Evolutionary conservation across 2,888 invertebrate species (phyloP).

Genomic region (Rhogogaster chlorosoma): DNA sequence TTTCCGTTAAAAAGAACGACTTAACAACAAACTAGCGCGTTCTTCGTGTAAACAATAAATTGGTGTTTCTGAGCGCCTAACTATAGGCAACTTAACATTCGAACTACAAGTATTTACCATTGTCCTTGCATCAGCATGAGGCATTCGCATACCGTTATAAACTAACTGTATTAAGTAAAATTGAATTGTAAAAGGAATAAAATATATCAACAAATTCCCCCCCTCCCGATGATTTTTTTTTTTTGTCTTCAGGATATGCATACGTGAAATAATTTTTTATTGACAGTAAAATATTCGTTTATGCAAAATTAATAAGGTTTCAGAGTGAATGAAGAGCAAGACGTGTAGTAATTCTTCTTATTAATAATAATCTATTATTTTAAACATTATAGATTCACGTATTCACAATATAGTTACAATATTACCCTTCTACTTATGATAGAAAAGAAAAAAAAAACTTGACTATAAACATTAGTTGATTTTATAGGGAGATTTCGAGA

Average conservation of each 20-base stretch:
- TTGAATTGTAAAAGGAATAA: conserved; percentile 12
- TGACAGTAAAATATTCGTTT: neutral
- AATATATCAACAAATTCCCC: neutral
- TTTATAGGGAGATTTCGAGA: conserved; percentile 56
- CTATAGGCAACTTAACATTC: neutral
- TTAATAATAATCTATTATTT: conserved; percentile 63
- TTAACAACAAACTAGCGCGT: neutral
- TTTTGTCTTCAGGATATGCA: too few relatives aligned
- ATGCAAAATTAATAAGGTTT: neutral
- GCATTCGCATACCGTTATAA: conserved; percentile 6
- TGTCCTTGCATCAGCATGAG: neutral
- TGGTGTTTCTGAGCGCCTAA: neutral
- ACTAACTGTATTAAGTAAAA: conserved; percentile 6
- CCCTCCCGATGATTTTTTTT: neutral
- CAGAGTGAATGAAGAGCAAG: neutral
- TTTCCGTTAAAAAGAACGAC: neutral
- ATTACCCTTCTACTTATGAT: conserved; percentile 40
- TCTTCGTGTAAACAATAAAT: neutral
- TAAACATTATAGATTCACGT: conserved; percentile 64
- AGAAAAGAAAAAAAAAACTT: conserved; percentile 46
- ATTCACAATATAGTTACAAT: conserved; percentile 72
- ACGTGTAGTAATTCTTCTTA: conserved; percentile 49
- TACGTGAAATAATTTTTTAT: too few relatives aligned
- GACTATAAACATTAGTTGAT: conserved; percentile 48
- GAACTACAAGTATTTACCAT: neutral